These are phyloP conservation scores for Melipona bicolor DNA, from an alignment of 2,888 invertebrate genomes.

Conservation along the genomic window DNA sequence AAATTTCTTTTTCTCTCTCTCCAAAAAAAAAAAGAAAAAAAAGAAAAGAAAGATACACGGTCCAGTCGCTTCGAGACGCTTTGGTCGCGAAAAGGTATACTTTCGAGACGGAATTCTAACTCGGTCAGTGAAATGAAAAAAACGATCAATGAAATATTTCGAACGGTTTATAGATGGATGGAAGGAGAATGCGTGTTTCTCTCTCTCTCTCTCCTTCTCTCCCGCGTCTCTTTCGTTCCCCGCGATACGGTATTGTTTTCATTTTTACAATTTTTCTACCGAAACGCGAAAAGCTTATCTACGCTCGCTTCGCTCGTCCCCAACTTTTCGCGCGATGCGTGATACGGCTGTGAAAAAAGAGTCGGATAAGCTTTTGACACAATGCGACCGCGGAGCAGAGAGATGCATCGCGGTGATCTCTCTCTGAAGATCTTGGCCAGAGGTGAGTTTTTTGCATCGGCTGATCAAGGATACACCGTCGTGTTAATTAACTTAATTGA, in stretches of 20 bases:
- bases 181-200: not conserved
- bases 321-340: conserved; percentile 6
- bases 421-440: not conserved
- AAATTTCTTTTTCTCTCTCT: conserved; percentile 32
- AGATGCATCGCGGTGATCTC: not conserved
- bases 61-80: conserved; percentile 10
- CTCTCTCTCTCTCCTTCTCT: no score
- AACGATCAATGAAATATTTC: conserved; percentile 6
- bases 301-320: not conserved
- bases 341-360: conserved; percentile 5
- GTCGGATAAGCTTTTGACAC: conserved; percentile 23
- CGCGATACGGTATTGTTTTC: conserved; percentile 8
- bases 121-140: not conserved
- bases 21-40: not conserved
- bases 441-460: not conserved
- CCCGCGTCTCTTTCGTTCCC: not conserved
- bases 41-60: conserved; percentile 6
- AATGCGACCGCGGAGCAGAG: conserved; percentile 9
- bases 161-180: not conserved
- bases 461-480: not conserved
- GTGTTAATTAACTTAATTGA: not conserved
- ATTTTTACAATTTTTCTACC: conserved; percentile 7
- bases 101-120: not conserved
- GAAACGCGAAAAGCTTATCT: conserved; percentile 20
- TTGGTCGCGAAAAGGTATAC: conserved; percentile 28